Evolutionary conservation across 2,113 vertebrate genomes (phyloP), one percentile per base, ranked within the genome.

Genomic region (Poeciliopsis retropinna): DNA sequence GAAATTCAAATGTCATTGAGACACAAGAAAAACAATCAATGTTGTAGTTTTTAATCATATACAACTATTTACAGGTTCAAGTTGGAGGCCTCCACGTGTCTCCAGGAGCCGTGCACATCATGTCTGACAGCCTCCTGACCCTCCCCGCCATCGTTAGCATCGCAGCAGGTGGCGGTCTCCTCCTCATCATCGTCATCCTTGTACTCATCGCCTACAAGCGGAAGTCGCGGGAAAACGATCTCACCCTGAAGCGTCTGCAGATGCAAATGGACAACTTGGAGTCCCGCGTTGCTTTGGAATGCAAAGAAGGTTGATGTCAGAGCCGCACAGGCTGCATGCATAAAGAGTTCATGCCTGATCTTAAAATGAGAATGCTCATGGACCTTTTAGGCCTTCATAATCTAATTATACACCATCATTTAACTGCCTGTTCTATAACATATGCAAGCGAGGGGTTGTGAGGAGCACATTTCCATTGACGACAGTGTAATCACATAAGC

Each of bases 201-300:
- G 98, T 99, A 67, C 97, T 99, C 87, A 96, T 99, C 9, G 98
- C 98, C 90, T 99, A 99, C 93, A 99, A 99, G 85, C 95, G 98
- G 70, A 99, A 99, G 86, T 99, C 98, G 0, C 95, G 98, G 0
- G 97, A 99, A 78, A 99, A 98, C 0, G 98, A 99, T 93, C 96
- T 99, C 79, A 99, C 98, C 2, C 95, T 99, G 78, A 99, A 99
- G 92, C 93, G 98, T 74, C 91, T 99, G 81, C 98, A 99, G 87
- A 99, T 99, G 98, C 98, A 99, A 89, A 99, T 99, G 98, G 98
- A 99, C 95, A 99, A 98, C 81, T 93, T 99, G 88, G 98, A 99
- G 90, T 99, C 98, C 1, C 94, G 98, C 0, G 98, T 99, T 39
- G 98, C 98, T 25, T 93, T 99, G 47, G 98, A 99, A 90, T 99